Base-by-base conservation (phyloP, 2,113 vertebrate species). In the Rafetus swinhoei region DNA sequence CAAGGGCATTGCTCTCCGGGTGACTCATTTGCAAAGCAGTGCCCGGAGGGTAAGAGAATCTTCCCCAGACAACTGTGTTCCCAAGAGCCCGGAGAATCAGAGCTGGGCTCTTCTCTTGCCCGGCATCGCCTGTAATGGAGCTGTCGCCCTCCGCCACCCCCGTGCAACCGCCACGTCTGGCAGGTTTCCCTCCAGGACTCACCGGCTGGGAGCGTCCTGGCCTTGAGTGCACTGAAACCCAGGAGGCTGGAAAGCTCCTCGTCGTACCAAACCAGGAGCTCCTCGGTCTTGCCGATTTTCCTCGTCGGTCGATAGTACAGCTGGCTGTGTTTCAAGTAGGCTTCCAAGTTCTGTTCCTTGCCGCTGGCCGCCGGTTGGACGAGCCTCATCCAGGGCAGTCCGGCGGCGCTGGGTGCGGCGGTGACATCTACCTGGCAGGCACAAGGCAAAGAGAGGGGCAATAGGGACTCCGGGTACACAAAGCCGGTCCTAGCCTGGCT, bases 201-300 rank as follows among this genome's bases (percentile, higher is more conserved):
- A 99, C 99, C 98, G 86, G 97, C 96, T 65, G 95, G 94, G 16
- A 93, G 83, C 55, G 93, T 96, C 87, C 95, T 97, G 79, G 95
- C 57, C 92, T 94, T 98, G 87, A 98, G 97, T 82, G 99, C 98
- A 21, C 96, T 97, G 91, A 99, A 98, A 57, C 98, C 98, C 93
- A 99, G 96, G 21, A 99, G 98, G 56, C 97, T 97, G 93, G 98
- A 98, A 85, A 99, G 97, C 54, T 99, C 98, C 56, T 97, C 96
- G 88, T 99, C 98, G 79, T 99, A 99, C 98, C 99, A 99, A 83
- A 99, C 98, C 69, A 99, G 97, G 72, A 99, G 97, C 82, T 99
- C 99, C 87, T 99, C 99, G 11, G 99, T 98, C 95, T 97, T 97
- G 19, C 50, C 95, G 79, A 99, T 98, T 92, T 97, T 97, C 92